phyloP scores from a whole-genome alignment of 2,113 vertebrate genomes.

The Mus spicilegus region DNA sequence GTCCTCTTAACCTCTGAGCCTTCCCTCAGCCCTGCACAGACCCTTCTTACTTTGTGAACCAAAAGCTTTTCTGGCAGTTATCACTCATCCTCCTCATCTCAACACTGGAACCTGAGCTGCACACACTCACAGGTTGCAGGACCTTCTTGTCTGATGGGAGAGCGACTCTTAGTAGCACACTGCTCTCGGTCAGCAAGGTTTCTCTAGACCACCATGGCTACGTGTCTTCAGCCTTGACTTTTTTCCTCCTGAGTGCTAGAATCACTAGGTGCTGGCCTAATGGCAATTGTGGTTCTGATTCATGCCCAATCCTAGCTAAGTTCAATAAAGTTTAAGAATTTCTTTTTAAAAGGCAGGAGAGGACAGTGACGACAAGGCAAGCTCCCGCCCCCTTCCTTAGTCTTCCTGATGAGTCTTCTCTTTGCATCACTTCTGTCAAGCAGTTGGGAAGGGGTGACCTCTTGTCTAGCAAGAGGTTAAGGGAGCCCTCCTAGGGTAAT shows the following conservation, averaged over 20 bases:
- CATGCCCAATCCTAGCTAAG: background rate
- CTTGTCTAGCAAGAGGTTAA: background rate
- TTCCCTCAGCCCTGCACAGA: background rate
- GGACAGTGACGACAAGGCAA: background rate
- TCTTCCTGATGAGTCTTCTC: background rate
- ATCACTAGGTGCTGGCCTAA: background rate
- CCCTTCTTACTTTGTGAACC: background rate
- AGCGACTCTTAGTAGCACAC: background rate
- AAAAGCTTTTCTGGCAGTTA: background rate
- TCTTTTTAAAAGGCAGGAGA: background rate
- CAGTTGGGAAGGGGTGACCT: too few relatives aligned
- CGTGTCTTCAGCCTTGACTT: background rate
- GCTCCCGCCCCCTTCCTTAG: background rate
- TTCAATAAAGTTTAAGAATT: slow-evolving; percentile 29
- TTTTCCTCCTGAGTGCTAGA: background rate
- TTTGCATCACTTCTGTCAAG: background rate
- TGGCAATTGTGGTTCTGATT: background rate
- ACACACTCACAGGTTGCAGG: background rate
- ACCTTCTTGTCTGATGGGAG: background rate
- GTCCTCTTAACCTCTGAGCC: background rate
- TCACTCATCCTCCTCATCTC: background rate
- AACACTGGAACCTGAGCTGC: background rate
- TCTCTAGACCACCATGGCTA: background rate
- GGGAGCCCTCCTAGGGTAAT: background rate
- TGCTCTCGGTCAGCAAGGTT: background rate